A percentile compares a stretch with the other conserved stretches of the same genome.
Conservation (phyloP, 2,113 vertebrate species). For the Furnarius figulus region DNA sequence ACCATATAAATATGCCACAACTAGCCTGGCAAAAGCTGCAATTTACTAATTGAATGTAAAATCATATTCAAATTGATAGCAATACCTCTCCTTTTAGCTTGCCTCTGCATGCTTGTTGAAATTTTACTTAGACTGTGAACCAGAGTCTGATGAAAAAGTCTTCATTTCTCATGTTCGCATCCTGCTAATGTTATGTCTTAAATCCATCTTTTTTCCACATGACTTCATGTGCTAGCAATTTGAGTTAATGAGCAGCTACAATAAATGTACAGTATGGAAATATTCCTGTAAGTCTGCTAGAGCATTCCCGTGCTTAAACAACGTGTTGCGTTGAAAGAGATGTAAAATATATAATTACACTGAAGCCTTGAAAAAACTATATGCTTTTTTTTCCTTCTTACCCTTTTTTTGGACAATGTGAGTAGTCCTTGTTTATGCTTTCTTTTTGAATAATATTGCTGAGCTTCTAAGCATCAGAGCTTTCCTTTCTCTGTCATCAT, state of each 20-base stretch:
- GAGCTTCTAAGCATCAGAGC: neutral
- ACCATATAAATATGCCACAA: neutral
- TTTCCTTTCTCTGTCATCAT: neutral
- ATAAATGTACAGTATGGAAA: conserved; percentile 50
- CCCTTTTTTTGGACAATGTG: neutral
- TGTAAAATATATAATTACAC: conserved; percentile 31
- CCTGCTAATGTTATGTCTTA: conserved; percentile 54
- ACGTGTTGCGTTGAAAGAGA: conserved; percentile 21
- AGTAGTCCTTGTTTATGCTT: neutral
- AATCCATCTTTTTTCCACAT: conserved; percentile 1
- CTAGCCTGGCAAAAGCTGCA: neutral
- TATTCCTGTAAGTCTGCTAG: conserved; percentile 42
- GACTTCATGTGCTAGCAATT: conserved; percentile 62
- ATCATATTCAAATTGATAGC: conserved; percentile 4
- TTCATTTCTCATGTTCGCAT: conserved; percentile 39
- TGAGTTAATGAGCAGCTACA: conserved; percentile 55
- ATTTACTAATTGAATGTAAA: neutral
- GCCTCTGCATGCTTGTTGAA: neutral
- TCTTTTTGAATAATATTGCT: neutral
- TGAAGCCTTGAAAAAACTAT: conserved; percentile 37
- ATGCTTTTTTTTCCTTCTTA: neutral
- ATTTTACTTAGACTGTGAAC: conserved; percentile 58
- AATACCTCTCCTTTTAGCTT: neutral
- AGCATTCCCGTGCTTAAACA: conserved; percentile 14
- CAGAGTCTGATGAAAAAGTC: conserved; percentile 13